Evolutionary conservation across 2,113 vertebrate genomes (phyloP).

Genomic region (Erythrocercus mccallii): DNA sequence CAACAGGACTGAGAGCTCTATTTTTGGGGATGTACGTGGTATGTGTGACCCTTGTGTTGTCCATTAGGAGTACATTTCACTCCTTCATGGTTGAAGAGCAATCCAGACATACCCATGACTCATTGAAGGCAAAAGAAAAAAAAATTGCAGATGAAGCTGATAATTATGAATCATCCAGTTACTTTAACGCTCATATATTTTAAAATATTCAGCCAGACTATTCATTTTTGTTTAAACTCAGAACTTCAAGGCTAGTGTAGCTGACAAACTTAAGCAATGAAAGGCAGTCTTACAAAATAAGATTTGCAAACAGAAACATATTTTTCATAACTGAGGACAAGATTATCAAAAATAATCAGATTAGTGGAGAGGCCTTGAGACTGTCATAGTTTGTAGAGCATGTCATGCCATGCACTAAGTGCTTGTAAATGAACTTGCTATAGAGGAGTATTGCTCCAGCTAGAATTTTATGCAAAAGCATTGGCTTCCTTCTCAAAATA

Average conservation of each 20-base stretch:
- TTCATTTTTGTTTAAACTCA: neutral
- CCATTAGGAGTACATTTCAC: neutral
- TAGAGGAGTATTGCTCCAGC: neutral
- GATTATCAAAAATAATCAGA: neutral
- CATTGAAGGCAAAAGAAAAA: neutral
- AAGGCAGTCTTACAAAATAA: neutral
- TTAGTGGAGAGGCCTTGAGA: neutral
- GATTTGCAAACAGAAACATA: neutral
- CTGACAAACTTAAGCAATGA: neutral
- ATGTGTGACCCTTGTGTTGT: neutral
- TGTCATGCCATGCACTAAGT: neutral
- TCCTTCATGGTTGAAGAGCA: neutral
- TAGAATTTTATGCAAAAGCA: neutral
- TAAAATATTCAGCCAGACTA: neutral
- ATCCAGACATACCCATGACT: slow-evolving; percentile 6
- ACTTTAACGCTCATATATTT: neutral
- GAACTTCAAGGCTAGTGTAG: neutral
- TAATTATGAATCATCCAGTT: slow-evolving; percentile 22
- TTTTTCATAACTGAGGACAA: neutral
- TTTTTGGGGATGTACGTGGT: neutral
- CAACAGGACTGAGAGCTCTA: neutral
- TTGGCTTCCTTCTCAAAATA: neutral
- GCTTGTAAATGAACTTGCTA: neutral
- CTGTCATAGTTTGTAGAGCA: neutral
- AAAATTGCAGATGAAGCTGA: neutral